These are phyloP conservation scores for Enteromius afrohamiltoni DNA, from an alignment of 2,797 vertebrate species.

Conservation along the genomic window DNA sequence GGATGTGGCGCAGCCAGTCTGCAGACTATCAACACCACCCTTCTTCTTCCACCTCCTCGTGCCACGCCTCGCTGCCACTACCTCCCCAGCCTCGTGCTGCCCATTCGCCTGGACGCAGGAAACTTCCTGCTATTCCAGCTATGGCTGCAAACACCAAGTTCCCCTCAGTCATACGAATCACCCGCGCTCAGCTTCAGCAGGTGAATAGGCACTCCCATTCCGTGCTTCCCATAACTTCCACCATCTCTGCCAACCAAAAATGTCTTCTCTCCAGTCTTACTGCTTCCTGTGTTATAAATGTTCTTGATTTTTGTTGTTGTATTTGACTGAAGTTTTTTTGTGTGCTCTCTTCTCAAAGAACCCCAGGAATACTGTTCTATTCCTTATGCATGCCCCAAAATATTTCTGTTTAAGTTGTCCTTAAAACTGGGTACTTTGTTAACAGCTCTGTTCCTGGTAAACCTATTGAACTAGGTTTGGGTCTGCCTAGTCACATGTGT, in stretches of 20 bases:
- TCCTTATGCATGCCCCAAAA: constrained; percentile 24
- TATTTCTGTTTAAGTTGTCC: constrained; percentile 1
- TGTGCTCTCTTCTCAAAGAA: constrained; percentile 16
- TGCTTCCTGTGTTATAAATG: background rate
- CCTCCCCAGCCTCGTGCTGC: constrained; percentile 68
- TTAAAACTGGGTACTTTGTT: background rate
- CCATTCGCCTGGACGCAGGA: constrained; percentile 83
- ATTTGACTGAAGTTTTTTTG: background rate
- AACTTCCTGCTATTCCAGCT: constrained; percentile 87
- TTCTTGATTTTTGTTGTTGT: constrained; percentile 2
- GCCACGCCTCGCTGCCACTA: constrained; percentile 70
- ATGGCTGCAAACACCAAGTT: constrained; percentile 84
- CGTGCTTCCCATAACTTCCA: constrained; percentile 65
- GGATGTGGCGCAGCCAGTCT: constrained; percentile 86
- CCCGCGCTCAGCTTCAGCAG: constrained; percentile 90
- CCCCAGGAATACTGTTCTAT: background rate
- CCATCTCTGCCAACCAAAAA: constrained; percentile 1
- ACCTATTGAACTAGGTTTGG: constrained; percentile 11
- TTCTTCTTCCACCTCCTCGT: constrained; percentile 73
- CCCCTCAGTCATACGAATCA: constrained; percentile 92
- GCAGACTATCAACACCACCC: constrained; percentile 77
- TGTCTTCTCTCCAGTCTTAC: background rate
- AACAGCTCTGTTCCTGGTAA: constrained; percentile 22
- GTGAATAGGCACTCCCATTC: constrained; percentile 78
- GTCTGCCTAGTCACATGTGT: too few relatives aligned